Percentiles rank a stretch among this genome's conserved stretches.
Evolutionary conservation across 1,140 invertebrate species (phyloP).

Genomic region (Drosophila auraria): DNA sequence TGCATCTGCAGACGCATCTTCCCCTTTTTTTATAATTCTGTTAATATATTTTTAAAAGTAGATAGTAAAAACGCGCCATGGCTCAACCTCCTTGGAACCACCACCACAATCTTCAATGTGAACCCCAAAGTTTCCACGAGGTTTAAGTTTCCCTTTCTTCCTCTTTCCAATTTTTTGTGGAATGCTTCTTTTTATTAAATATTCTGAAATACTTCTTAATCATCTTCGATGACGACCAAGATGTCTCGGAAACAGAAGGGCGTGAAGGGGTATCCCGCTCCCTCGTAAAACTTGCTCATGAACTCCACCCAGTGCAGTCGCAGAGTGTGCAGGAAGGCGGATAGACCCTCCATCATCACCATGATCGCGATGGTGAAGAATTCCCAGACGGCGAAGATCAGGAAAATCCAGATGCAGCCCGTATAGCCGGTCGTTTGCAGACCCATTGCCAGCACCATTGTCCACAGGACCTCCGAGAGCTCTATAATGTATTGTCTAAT

Average conservation of each 20-base stretch:
- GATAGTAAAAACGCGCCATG: no score
- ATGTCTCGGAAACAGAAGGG: conserved; percentile 97
- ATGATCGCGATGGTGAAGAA: conserved; percentile 96
- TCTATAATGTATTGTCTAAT: conserved; percentile 87
- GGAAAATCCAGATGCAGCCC: conserved; percentile 87
- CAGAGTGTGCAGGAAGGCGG: conserved; percentile 98
- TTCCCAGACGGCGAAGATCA: conserved; percentile 94
- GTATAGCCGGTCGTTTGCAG: conserved; percentile 58
- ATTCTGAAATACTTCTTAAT: conserved; percentile 16
- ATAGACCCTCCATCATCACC: conserved; percentile 99
- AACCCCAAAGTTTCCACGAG: no score
- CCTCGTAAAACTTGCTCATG: conserved; percentile 98
- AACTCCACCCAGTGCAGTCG: conserved; percentile 99
- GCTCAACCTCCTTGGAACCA: no score
- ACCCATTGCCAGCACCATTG: conserved; percentile 89
- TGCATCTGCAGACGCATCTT: no score
- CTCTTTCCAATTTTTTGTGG: background rate
- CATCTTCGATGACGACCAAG: conserved; percentile 87
- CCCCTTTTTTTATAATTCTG: no score
- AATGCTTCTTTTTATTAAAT: conserved; percentile 27
- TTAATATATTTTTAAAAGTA: no score
- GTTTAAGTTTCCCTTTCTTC: no score
- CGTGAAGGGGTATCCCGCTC: conserved; percentile 94
- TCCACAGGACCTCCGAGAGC: conserved; percentile 96
- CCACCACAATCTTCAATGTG: no score